Evolutionary conservation across 2,113 vertebrate genomes (phyloP).

Genomic region (Hypomesus transpacificus): DNA sequence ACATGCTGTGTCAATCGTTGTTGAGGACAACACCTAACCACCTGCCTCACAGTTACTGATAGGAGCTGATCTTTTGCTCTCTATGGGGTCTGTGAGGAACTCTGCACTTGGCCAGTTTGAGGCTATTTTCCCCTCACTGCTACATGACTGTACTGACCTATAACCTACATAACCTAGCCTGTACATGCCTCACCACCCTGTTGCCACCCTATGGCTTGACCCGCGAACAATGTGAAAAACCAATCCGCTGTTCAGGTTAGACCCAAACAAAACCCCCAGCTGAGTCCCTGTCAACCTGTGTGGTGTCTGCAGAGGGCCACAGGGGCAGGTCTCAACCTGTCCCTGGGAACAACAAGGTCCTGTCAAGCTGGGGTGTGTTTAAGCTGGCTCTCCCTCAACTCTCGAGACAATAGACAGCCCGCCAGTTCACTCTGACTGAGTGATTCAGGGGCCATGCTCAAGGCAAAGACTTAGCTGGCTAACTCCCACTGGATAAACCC

Average conservation of each 20-base stretch:
- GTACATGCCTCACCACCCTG: too few species aligned
- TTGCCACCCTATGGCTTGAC: too few species aligned
- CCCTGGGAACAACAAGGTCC: neutral
- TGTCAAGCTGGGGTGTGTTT: neutral
- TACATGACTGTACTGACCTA: too few species aligned
- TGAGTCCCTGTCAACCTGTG: neutral
- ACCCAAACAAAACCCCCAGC: conserved; percentile 22
- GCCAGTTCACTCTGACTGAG: neutral
- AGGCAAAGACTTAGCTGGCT: neutral
- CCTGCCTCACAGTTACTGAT: neutral
- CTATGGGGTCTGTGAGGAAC: neutral
- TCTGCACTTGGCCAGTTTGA: neutral
- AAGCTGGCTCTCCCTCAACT: neutral
- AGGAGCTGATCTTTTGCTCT: neutral
- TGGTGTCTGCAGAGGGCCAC: neutral
- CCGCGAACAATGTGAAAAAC: neutral
- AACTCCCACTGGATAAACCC: neutral
- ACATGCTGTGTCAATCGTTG: too few species aligned
- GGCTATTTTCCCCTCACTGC: neutral
- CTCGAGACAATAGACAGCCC: neutral
- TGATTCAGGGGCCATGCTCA: neutral
- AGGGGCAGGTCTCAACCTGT: conserved; percentile 37
- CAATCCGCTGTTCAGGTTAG: conserved; percentile 13
- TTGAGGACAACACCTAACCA: neutral
- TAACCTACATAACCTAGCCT: too few species aligned